A percentile compares a stretch with the other conserved stretches of the same genome.
phyloP scores from a whole-genome alignment of 2,888 invertebrate species.

The Chaitophorus viminalis region DNA sequence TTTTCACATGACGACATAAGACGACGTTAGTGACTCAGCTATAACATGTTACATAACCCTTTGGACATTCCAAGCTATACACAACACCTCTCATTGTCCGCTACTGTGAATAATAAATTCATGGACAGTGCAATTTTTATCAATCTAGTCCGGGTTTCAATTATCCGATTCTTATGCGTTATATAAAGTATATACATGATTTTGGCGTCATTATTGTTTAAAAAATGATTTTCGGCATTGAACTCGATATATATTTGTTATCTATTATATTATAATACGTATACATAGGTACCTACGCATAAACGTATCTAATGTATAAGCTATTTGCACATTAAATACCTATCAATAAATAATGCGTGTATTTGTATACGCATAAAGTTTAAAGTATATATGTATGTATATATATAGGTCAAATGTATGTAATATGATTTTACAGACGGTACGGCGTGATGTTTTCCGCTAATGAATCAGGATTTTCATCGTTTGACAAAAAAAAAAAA shows the following conservation, averaged over 20 bases:
- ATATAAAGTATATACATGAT: conserved; percentile 39
- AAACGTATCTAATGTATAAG: neutral
- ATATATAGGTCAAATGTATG: neutral
- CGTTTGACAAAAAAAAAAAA: neutral
- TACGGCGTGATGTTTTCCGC: conserved; percentile 12
- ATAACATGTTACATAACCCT: conserved; percentile 45
- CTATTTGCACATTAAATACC: neutral
- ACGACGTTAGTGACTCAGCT: conserved; percentile 40
- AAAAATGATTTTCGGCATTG: conserved; percentile 40
- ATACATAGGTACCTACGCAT: neutral
- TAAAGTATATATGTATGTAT: too few relatives aligned
- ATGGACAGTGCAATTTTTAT: conserved; percentile 37
- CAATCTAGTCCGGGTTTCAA: conserved; percentile 5
- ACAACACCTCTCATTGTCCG: conserved; percentile 23
- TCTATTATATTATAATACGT: neutral
- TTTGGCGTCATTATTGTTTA: conserved; percentile 48
- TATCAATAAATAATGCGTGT: neutral
- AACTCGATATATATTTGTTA: conserved; percentile 7
- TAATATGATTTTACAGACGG: neutral
- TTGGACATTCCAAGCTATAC: conserved; percentile 46
- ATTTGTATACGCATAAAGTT: neutral
- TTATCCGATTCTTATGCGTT: conserved; percentile 17
- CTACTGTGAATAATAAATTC: conserved; percentile 50
- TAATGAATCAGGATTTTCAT: conserved; percentile 10
- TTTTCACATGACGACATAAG: conserved; percentile 25